phyloP scores from a whole-genome alignment of 2,113 vertebrate genomes.

The Erythrocercus mccallii region DNA sequence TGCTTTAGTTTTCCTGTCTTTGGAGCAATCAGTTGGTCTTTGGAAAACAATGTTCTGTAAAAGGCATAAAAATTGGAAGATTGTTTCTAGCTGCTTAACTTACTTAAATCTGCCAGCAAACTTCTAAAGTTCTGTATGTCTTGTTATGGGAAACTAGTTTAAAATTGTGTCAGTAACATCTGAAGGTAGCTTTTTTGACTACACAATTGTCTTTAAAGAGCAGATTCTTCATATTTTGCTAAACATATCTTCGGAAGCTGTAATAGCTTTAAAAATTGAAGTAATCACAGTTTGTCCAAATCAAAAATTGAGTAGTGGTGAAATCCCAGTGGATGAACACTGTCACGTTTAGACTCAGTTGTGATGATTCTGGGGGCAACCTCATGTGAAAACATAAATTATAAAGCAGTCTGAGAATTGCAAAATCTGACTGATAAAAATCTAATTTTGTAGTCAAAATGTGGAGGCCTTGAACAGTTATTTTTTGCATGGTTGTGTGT shows the following conservation, averaged over 20 bases:
- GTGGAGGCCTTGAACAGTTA: not conserved
- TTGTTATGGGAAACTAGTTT: not conserved
- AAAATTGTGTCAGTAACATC: not conserved
- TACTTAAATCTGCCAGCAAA: not conserved
- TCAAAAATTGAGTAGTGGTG: not conserved
- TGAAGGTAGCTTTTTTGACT: not conserved
- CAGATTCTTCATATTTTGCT: not conserved
- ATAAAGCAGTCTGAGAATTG: not conserved
- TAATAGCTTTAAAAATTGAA: not conserved
- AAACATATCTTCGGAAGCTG: not conserved
- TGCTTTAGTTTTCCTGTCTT: not conserved
- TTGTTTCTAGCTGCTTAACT: not conserved
- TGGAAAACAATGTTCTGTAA: not conserved
- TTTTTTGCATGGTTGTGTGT: rapidly evolving
- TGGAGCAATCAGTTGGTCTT: not conserved
- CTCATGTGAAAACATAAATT: not conserved
- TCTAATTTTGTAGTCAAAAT: not conserved
- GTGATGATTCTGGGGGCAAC: not conserved
- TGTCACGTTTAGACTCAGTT: not conserved
- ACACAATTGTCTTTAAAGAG: not conserved
- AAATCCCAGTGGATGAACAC: not conserved
- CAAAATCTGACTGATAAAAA: not conserved
- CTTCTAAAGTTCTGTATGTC: not conserved
- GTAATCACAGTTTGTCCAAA: not conserved
- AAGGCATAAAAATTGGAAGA: not conserved